Evolutionary conservation across 1,140 invertebrate genomes (phyloP).

Genomic region (Megalonaias nervosa): DNA sequence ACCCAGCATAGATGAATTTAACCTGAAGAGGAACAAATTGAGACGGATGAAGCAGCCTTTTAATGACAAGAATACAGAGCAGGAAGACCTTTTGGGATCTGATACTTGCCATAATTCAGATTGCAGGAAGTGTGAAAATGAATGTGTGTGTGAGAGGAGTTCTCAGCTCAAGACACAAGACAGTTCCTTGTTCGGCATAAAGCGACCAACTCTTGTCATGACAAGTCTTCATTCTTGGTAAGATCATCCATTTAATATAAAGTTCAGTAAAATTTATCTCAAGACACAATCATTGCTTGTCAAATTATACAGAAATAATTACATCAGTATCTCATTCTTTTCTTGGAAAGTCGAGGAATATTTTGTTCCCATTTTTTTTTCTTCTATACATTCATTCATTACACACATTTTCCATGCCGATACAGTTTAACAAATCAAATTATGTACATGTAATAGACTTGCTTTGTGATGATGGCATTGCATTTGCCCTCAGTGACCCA

Average conservation of each 20-base stretch:
- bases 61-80: slow-evolving; percentile 4
- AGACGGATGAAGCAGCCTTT: slow-evolving; percentile 4
- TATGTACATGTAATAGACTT: too few relatives aligned
- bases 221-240: slow-evolving; percentile 63
- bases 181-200: background rate
- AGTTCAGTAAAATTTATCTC: too few relatives aligned
- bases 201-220: slow-evolving; percentile 56
- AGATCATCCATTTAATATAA: slow-evolving; percentile 19
- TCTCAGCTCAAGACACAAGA: slow-evolving; percentile 5
- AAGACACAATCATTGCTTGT: background rate
- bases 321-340: background rate
- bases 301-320: slow-evolving; percentile 4
- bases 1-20: slow-evolving; percentile 57
- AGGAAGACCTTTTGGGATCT: background rate
- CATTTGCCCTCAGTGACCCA: too few relatives aligned
- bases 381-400: too few relatives aligned
- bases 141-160: background rate
- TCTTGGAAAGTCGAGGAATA: background rate
- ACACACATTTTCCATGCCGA: too few relatives aligned
- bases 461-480: too few relatives aligned
- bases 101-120: slow-evolving; percentile 10
- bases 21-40: slow-evolving; percentile 16
- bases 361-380: too few relatives aligned
- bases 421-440: too few relatives aligned
- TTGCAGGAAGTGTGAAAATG: background rate